Conservation (phyloP, 2,113 vertebrate species). For the Hyperopisus bebe region DNA sequence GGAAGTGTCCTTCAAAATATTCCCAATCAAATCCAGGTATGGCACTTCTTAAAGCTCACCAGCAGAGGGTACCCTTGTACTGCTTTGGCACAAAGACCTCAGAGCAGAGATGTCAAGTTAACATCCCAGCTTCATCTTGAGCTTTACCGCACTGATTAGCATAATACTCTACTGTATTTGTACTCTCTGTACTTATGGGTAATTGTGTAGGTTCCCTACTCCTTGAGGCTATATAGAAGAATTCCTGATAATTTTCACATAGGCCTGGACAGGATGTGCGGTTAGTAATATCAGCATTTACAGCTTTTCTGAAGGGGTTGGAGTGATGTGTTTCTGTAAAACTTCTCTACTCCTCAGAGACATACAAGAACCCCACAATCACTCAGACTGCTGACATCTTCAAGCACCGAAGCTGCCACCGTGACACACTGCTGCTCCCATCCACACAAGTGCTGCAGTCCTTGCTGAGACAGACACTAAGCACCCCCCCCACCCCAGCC, state of each 20-base stretch:
- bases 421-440: neutral
- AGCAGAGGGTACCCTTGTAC: neutral
- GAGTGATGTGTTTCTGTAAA: neutral
- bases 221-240: neutral
- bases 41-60: neutral
- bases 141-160: neutral
- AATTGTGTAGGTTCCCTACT: neutral
- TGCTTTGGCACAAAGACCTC: neutral
- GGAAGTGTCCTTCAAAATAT: too few relatives aligned
- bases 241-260: neutral
- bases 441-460: neutral
- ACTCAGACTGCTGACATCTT: neutral
- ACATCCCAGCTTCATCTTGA: neutral
- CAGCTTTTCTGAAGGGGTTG: neutral
- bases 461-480: neutral
- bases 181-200: neutral
- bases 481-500: too few relatives aligned
- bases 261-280: neutral
- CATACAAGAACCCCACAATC: neutral
- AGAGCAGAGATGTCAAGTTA: neutral
- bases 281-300: neutral
- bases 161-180: neutral
- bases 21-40: neutral
- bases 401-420: neutral
- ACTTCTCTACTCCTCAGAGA: neutral